Evolutionary conservation across 2,113 vertebrate genomes (phyloP), one percentile per base, ranked within the genome.

Genomic region (Salvelinus fontinalis): DNA sequence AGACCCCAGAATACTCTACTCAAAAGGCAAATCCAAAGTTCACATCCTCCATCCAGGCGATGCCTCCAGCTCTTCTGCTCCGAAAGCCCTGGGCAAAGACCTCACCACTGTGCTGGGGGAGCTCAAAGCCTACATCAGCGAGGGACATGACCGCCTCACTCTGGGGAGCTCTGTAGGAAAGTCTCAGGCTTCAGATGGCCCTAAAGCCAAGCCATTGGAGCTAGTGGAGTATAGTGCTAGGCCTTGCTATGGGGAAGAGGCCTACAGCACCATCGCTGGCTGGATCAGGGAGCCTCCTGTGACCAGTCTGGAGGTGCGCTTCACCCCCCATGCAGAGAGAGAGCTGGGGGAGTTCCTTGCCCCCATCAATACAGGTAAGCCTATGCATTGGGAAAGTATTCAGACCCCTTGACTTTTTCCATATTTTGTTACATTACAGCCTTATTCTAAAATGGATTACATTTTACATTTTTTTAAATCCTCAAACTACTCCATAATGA

Each of bases 211-310:
- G 57, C 14, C 39, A 5, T 0, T 67, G 6, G 78, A 51, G 34
- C 24, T 29, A 3, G n/a, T 16, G 0, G 59, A 70, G 9, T 78
- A 81, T 5, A 67, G 39, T 57, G 13, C 34, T n/a, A 49, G 3
- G 24, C 82, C 84, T 1, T 77, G 60, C 31, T 92, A 78, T 34
- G 87, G 89, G 18, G 76, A 87, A 44, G 88, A 90, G 13, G 79
- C 76, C 31, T 81, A 83, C 69, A 90, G 91, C 29, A 84, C 77
- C 26, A 91, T 95, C 0, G 95, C 95, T 12, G 71, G 78, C 68
- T 97, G 96, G 96, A 91, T 97, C 77, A 93, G 85, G 85, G 86
- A 93, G 24, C 90, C 95, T 24, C 94, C 95, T 11, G 91, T 92
- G 70, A 31, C 85, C 66, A 81, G 66, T 34, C 87, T 97, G 83